These are phyloP conservation scores for Hemithea aestivaria DNA, from an alignment of 2,888 invertebrate genomes.

Conservation along the genomic window DNA sequence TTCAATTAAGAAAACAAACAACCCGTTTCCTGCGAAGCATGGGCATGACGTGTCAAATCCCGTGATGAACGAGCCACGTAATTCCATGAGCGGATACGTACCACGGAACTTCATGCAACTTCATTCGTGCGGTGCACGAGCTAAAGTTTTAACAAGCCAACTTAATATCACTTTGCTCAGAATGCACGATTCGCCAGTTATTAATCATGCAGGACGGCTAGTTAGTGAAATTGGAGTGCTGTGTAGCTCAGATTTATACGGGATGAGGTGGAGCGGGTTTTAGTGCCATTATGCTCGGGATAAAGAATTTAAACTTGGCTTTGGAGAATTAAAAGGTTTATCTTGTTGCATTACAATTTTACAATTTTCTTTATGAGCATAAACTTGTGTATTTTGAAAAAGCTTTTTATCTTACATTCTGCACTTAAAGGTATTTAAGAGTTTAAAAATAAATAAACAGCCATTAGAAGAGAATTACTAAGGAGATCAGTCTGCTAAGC, in stretches of 20 bases:
- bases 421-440: no score
- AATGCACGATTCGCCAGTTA: slow-evolving; percentile 73
- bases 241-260: slow-evolving; percentile 48
- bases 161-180: slow-evolving; percentile 76
- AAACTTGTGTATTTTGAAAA: slow-evolving; percentile 2
- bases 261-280: slow-evolving; percentile 29
- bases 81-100: slow-evolving; percentile 54
- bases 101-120: slow-evolving; percentile 58
- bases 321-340: slow-evolving; percentile 14
- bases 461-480: no score
- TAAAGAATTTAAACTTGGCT: slow-evolving; percentile 22
- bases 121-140: slow-evolving; percentile 59
- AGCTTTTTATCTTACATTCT: background rate
- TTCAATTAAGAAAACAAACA: slow-evolving; percentile 44
- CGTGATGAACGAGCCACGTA: slow-evolving; percentile 48
- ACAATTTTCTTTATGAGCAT: background rate
- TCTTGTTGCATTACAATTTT: slow-evolving; percentile 8
- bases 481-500: no score
- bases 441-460: no score
- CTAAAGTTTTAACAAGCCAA: slow-evolving; percentile 78
- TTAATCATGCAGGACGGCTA: slow-evolving; percentile 76
- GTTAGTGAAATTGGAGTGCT: slow-evolving; percentile 68
- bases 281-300: slow-evolving; percentile 21
- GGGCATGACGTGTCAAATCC: slow-evolving; percentile 39
- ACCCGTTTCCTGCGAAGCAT: slow-evolving; percentile 29